These are phyloP conservation scores for Camptogramma bilineatum DNA, from an alignment of 2,888 invertebrate species.

Conservation along the genomic window DNA sequence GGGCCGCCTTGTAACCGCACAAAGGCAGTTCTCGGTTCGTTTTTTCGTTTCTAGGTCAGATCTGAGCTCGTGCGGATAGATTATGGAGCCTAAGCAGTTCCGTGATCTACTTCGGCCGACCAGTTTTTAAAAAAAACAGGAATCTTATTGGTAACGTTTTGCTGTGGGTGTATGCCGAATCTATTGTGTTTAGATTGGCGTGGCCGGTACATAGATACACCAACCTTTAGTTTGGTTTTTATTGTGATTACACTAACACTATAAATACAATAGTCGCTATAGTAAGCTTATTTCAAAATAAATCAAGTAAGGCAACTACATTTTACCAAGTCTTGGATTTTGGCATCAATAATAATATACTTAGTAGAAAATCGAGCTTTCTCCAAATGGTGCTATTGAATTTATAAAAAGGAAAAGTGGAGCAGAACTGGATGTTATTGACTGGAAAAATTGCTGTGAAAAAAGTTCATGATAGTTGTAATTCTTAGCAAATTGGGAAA, in stretches of 20 bases:
- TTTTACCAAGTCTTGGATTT: not conserved
- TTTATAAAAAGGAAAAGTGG: constrained; percentile 6
- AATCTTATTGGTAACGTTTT: constrained; percentile 42
- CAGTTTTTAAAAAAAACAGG: constrained; percentile 49
- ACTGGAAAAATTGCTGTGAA: not conserved
- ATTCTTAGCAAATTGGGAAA: no score
- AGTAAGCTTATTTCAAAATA: no score
- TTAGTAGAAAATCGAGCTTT: constrained; percentile 5
- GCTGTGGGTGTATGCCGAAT: constrained; percentile 35
- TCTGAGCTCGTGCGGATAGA: constrained; percentile 51
- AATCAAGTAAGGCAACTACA: no score
- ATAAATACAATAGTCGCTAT: no score
- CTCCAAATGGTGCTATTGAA: not conserved
- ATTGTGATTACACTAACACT: not conserved
- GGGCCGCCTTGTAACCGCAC: constrained; percentile 48
- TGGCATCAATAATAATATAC: not conserved
- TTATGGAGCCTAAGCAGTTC: constrained; percentile 61
- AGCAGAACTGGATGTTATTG: not conserved
- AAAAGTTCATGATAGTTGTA: no score
- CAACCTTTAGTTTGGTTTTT: no score
- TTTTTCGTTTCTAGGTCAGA: constrained; percentile 79
- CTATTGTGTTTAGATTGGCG: constrained; percentile 28
- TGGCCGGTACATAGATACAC: not conserved
- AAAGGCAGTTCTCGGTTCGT: constrained; percentile 59
- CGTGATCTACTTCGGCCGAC: constrained; percentile 66